These are phyloP conservation scores for Antitype chi DNA, from an alignment of 2,888 invertebrate species.

Conservation along the genomic window DNA sequence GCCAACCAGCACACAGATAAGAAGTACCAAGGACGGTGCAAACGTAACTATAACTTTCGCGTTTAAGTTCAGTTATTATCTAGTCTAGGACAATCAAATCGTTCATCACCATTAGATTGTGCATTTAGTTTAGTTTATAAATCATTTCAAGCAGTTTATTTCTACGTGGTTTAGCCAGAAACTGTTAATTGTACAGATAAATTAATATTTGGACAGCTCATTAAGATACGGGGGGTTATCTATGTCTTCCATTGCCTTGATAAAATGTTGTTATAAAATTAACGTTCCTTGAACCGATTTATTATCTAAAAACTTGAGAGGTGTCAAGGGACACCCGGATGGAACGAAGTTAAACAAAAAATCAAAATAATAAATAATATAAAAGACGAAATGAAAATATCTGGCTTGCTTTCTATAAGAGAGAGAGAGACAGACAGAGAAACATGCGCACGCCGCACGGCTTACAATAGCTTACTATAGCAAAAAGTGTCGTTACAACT, in stretches of 20 bases:
- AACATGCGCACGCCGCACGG: too few species aligned
- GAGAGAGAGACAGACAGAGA: too few species aligned
- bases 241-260: constrained; percentile 8
- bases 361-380: too few species aligned
- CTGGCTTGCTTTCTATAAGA: too few species aligned
- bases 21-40: not conserved
- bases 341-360: too few species aligned
- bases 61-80: constrained; percentile 29
- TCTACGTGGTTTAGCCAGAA: constrained; percentile 4
- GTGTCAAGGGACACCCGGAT: too few species aligned
- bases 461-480: too few species aligned
- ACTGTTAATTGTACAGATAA: constrained; percentile 24
- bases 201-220: constrained; percentile 19
- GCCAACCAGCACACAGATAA: constrained; percentile 32
- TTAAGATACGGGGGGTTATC: constrained; percentile 48
- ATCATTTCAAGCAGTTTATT: constrained; percentile 7
- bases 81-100: constrained; percentile 17
- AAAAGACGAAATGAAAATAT: too few species aligned
- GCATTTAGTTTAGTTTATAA: constrained; percentile 21
- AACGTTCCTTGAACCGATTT: constrained; percentile 20
- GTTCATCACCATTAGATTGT: constrained; percentile 31
- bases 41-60: constrained; percentile 23
- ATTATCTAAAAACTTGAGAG: too few species aligned
- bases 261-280: constrained; percentile 32
- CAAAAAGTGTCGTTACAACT: too few species aligned